Evolutionary conservation across 2,113 vertebrate species (phyloP).

Genomic region (Cephalopterus ornatus): DNA sequence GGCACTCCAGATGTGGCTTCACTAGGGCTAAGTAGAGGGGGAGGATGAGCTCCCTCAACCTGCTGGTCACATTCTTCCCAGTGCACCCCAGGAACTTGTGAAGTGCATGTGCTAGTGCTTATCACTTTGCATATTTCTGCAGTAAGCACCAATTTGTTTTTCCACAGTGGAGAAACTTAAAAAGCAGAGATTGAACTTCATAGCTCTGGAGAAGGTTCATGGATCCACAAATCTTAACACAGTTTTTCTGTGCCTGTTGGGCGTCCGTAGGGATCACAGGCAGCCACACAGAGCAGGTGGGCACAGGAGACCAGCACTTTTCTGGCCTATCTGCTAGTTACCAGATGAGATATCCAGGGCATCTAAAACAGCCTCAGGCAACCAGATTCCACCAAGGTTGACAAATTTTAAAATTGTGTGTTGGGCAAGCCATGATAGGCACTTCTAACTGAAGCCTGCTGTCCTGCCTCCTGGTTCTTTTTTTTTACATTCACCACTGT

Average conservation of each 20-base stretch:
- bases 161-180: background rate
- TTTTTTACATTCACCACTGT: background rate
- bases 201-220: background rate
- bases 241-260: background rate
- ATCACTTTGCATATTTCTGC: background rate
- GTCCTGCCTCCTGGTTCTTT: background rate
- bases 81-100: background rate
- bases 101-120: background rate
- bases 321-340: background rate
- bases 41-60: background rate
- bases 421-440: background rate
- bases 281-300: background rate
- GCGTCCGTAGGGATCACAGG: background rate
- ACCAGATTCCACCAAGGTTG: background rate
- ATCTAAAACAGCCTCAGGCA: background rate
- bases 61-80: background rate
- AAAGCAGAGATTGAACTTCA: background rate
- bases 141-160: background rate
- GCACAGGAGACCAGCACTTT: background rate
- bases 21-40: background rate
- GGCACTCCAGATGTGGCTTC: background rate
- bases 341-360: background rate
- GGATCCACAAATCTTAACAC: fast-evolving
- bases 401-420: background rate
- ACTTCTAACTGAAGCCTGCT: background rate